phyloP scores from a whole-genome alignment of 1,140 invertebrate genomes.

The Saccostrea echinata region DNA sequence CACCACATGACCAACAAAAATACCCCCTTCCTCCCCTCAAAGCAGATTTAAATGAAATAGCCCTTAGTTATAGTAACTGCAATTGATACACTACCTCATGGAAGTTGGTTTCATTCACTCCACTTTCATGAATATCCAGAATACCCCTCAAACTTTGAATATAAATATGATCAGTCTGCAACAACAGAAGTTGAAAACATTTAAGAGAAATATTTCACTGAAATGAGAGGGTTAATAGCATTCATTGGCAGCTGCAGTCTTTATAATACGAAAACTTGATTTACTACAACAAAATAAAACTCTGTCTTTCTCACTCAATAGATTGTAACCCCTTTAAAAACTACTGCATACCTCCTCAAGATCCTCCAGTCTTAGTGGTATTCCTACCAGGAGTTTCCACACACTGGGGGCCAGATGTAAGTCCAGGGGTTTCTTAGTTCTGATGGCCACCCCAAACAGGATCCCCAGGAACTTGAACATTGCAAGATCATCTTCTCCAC shows the following conservation, averaged over 20 bases:
- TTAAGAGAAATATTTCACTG: too few relatives aligned
- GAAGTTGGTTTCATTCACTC: slow-evolving; percentile 84
- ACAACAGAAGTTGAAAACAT: slow-evolving; percentile 31
- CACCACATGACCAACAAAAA: too few relatives aligned
- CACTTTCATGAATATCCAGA: slow-evolving; percentile 82
- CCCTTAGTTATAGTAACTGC: neutral
- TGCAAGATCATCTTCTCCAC: slow-evolving; percentile 81
- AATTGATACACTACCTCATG: slow-evolving; percentile 81
- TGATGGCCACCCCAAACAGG: slow-evolving; percentile 96
- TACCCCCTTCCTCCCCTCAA: too few relatives aligned
- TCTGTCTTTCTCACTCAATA: too few relatives aligned
- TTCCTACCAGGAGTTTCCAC: slow-evolving; percentile 85
- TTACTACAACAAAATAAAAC: too few relatives aligned
- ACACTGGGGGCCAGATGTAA: slow-evolving; percentile 85
- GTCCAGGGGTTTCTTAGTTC: slow-evolving; percentile 94
- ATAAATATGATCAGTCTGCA: slow-evolving; percentile 83
- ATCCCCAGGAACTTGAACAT: slow-evolving; percentile 87
- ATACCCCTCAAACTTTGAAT: slow-evolving; percentile 84
- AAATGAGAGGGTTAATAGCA: too few relatives aligned
- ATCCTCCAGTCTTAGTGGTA: slow-evolving; percentile 84
- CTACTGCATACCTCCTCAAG: slow-evolving; percentile 82
- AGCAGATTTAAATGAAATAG: too few relatives aligned
- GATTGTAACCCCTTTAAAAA: neutral
- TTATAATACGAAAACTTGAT: too few relatives aligned
- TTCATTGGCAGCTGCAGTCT: too few relatives aligned